These are phyloP conservation scores for Eolophus roseicapilla DNA, from an alignment of 2,113 vertebrate genomes.

Conservation along the genomic window DNA sequence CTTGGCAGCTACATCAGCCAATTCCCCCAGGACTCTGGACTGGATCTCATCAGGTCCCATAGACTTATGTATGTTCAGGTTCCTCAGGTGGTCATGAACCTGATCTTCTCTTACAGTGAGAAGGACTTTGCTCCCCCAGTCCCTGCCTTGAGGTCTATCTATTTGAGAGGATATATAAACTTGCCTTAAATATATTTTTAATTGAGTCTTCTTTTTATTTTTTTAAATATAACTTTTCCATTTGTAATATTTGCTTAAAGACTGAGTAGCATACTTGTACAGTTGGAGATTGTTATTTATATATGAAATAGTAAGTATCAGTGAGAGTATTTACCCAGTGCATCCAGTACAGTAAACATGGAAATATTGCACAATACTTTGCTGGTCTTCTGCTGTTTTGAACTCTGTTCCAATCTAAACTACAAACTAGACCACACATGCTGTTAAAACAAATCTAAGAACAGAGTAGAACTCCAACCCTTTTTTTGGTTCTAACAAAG, in stretches of 20 bases:
- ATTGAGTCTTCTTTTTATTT: not conserved
- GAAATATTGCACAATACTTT: slow-evolving; percentile 66
- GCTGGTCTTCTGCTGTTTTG: slow-evolving; percentile 64
- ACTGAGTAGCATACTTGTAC: slow-evolving; percentile 37
- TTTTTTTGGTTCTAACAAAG: not conserved
- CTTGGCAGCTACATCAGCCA: not conserved
- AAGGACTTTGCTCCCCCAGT: not conserved
- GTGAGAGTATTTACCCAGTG: slow-evolving; percentile 46
- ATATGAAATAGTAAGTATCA: slow-evolving; percentile 34
- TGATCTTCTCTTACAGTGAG: not conserved
- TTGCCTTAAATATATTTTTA: not conserved
- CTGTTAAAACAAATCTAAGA: slow-evolving; percentile 57
- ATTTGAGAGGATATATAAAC: not conserved
- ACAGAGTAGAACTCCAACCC: not conserved
- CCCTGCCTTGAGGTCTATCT: not conserved
- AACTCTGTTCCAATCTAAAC: slow-evolving; percentile 73
- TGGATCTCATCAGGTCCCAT: not conserved
- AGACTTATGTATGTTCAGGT: not conserved
- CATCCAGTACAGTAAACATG: slow-evolving; percentile 58
- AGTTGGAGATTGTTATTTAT: slow-evolving; percentile 53
- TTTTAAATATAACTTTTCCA: not conserved
- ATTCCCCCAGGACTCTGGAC: not conserved
- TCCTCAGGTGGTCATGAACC: not conserved
- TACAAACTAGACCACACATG: slow-evolving; percentile 73
- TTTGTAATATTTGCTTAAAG: slow-evolving; percentile 43